These are phyloP conservation scores for Agriopis leucophaearia DNA, from an alignment of 2,888 invertebrate genomes.

Conservation along the genomic window DNA sequence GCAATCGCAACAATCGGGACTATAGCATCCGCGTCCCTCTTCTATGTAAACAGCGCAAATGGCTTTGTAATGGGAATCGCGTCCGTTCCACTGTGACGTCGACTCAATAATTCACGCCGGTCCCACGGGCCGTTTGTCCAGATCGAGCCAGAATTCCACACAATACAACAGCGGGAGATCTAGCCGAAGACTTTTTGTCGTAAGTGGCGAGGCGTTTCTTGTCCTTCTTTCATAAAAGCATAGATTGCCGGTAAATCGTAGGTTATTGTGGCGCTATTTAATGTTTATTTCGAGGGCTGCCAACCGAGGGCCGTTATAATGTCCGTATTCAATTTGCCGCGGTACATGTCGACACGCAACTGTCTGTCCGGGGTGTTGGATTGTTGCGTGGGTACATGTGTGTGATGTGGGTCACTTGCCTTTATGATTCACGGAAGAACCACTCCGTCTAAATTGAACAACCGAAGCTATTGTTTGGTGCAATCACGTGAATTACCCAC, in stretches of 20 bases:
- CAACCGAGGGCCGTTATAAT: conserved; percentile 69
- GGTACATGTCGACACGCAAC: conserved; percentile 78
- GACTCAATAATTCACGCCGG: conserved; percentile 77
- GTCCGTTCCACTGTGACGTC: conserved; percentile 74
- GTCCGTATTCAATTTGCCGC: conserved; percentile 78
- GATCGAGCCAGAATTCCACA: conserved; percentile 74
- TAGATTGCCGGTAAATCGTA: conserved; percentile 85
- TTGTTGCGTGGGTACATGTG: conserved; percentile 69
- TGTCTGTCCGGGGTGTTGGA: conserved; percentile 68
- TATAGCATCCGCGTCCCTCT: conserved; percentile 66
- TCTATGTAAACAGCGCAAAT: conserved; percentile 82
- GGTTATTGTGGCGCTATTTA: conserved; percentile 81
- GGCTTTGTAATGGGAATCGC: conserved; percentile 78
- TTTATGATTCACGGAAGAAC: conserved; percentile 63
- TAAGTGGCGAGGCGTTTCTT: conserved; percentile 82
- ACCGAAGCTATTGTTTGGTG: conserved; percentile 55
- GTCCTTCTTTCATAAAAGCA: conserved; percentile 77
- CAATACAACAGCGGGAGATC: conserved; percentile 83
- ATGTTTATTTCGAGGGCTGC: conserved; percentile 76
- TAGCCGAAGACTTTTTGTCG: conserved; percentile 80
- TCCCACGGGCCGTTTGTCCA: conserved; percentile 82
- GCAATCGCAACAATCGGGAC: conserved; percentile 71
- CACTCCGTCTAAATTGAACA: conserved; percentile 53
- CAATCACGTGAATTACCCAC: conserved; percentile 51
- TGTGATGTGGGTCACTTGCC: conserved; percentile 74